Evolutionary conservation across 35 echinoderm and acorn worm genomes (phyloP).

Genomic region (Ophioderma brevispina): DNA sequence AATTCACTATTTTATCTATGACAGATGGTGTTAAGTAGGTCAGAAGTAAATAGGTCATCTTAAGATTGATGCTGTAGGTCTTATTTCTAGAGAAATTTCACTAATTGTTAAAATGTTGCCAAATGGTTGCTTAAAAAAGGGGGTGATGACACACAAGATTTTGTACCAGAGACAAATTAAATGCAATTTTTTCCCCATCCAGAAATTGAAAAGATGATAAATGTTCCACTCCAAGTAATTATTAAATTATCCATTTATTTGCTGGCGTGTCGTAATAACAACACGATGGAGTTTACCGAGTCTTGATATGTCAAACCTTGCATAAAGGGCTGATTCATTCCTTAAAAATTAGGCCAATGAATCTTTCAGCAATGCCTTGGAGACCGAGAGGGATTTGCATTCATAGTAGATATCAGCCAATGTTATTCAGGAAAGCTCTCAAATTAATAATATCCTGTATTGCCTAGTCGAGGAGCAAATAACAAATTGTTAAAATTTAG

Average conservation of each 20-base stretch:
- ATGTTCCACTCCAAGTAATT: too few species aligned
- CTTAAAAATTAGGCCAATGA: not conserved
- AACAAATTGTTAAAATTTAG: not conserved
- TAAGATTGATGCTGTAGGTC: not conserved
- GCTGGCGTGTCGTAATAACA: too few species aligned
- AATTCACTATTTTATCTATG: not conserved
- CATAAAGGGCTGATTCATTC: not conserved
- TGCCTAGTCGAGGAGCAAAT: not conserved
- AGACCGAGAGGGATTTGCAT: not conserved
- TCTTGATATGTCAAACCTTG: not conserved
- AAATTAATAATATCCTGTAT: slow-evolving; percentile 9
- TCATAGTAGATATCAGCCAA: not conserved
- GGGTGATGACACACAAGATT: too few species aligned
- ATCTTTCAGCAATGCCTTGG: not conserved
- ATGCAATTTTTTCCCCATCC: too few species aligned
- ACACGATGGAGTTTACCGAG: too few species aligned
- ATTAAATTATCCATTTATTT: too few species aligned
- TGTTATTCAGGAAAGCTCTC: slow-evolving; percentile 1
- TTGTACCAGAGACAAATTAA: too few species aligned
- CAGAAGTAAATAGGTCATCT: not conserved
- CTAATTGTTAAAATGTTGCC: too few species aligned
- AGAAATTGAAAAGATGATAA: too few species aligned
- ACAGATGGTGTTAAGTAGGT: not conserved
- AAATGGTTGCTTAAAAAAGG: too few species aligned
- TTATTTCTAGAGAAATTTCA: too few species aligned